Evolutionary conservation across 2,113 vertebrate genomes (phyloP).

Genomic region (Hydropotes inermis): DNA sequence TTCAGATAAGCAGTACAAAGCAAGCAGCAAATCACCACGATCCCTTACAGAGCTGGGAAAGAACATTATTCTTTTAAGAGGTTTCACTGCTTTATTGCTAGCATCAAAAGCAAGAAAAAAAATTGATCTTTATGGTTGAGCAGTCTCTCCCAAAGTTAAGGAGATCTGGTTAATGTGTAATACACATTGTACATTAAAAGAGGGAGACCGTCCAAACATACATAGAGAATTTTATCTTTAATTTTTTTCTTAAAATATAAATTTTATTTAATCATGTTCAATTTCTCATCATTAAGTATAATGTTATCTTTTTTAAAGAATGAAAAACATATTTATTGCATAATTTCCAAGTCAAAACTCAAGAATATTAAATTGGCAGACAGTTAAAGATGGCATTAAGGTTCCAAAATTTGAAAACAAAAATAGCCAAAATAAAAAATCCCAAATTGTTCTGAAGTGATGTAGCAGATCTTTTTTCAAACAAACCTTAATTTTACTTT

Average conservation of each 20-base stretch:
- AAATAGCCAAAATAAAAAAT: neutral
- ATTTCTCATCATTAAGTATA: neutral
- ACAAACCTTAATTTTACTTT: neutral
- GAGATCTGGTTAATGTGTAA: neutral
- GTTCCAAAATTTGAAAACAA: neutral
- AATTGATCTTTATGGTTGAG: neutral
- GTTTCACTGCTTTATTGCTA: neutral
- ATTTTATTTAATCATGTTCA: neutral
- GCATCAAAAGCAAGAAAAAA: neutral
- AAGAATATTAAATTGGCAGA: neutral
- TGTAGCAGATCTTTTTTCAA: neutral
- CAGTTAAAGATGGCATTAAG: neutral
- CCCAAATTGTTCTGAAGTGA: neutral
- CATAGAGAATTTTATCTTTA: neutral
- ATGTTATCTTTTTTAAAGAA: neutral
- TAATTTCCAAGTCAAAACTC: neutral
- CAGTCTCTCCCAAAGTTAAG: neutral
- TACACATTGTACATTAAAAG: neutral
- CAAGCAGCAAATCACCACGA: neutral
- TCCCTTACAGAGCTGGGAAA: neutral
- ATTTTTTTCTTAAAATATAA: neutral
- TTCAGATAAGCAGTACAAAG: neutral
- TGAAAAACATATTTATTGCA: neutral
- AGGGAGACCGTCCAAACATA: neutral
- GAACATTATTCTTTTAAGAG: neutral